Percentiles rank a stretch among this genome's conserved stretches.
Conservation (phyloP, 1,140 invertebrate species). For the Oncopodura yosiiana region DNA sequence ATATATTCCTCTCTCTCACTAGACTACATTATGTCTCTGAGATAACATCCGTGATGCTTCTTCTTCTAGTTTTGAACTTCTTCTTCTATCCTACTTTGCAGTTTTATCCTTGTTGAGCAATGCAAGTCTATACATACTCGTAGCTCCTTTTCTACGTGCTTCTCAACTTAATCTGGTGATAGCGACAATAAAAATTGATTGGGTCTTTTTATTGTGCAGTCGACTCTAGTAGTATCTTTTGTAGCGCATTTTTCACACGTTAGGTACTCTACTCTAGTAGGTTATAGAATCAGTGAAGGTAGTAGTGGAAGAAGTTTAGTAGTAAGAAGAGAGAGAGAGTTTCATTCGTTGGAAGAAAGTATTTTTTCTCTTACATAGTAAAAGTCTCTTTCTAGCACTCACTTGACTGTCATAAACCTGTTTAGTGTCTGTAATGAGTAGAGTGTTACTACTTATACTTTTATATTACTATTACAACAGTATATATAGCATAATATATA, state of each 20-base stretch:
- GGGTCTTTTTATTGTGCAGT: conserved; percentile 30
- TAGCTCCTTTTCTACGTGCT: neutral
- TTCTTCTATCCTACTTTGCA: neutral
- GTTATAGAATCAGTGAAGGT: too few relatives aligned
- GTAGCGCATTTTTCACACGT: neutral
- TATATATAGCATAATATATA: too few relatives aligned
- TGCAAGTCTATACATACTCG: neutral
- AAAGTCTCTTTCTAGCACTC: neutral
- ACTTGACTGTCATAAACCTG: too few relatives aligned
- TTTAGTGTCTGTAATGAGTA: too few relatives aligned
- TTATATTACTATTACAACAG: too few relatives aligned
- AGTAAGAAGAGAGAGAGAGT: too few relatives aligned
- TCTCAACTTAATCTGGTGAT: conserved; percentile 32
- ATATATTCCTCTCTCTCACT: too few relatives aligned
- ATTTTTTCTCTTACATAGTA: neutral
- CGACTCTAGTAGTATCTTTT: neutral
- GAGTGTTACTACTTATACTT: too few relatives aligned
- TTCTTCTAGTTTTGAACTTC: conserved; percentile 12
- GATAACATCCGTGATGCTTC: conserved; percentile 22
- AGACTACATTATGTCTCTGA: too few relatives aligned
- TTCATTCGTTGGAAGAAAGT: neutral
- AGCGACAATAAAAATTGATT: conserved; percentile 32
- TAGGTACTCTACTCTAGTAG: neutral
- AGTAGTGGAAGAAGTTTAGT: too few relatives aligned
- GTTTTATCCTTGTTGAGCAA: neutral